Evolutionary conservation across 2,113 vertebrate genomes (phyloP).

Genomic region (Amphiprion percula): DNA sequence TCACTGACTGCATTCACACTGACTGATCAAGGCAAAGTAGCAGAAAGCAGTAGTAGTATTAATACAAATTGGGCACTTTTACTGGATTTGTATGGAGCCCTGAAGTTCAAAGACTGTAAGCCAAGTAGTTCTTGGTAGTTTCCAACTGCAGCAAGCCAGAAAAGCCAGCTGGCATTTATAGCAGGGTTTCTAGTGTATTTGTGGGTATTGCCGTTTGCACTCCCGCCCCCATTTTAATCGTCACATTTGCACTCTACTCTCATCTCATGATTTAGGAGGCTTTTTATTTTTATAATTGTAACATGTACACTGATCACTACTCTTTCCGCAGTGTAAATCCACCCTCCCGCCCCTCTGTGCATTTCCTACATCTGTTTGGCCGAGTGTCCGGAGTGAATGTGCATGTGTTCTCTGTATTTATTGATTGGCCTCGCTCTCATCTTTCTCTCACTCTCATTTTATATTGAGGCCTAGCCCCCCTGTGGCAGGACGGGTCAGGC

Average conservation of each 20-base stretch:
- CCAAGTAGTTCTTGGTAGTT: slow-evolving; percentile 74
- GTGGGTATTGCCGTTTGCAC: slow-evolving; percentile 64
- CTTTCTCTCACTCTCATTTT: slow-evolving; percentile 78
- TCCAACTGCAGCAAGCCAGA: slow-evolving; percentile 65
- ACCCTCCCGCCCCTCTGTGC: background rate
- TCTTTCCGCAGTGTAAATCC: slow-evolving; percentile 64
- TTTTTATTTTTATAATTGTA: slow-evolving; percentile 82
- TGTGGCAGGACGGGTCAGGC: slow-evolving; percentile 38
- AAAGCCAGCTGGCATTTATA: slow-evolving; percentile 74
- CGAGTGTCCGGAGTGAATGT: slow-evolving; percentile 47
- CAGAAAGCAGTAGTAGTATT: background rate
- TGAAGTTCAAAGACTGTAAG: slow-evolving; percentile 45
- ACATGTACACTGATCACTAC: slow-evolving; percentile 59
- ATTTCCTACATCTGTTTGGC: slow-evolving; percentile 50
- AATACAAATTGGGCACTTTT: slow-evolving; percentile 3
- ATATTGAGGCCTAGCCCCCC: slow-evolving; percentile 60
- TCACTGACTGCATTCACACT: background rate
- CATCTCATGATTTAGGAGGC: slow-evolving; percentile 81
- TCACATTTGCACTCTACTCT: slow-evolving; percentile 79
- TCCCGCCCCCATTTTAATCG: slow-evolving; percentile 71
- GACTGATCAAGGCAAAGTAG: background rate
- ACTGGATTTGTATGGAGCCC: slow-evolving; percentile 28
- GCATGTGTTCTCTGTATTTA: slow-evolving; percentile 74
- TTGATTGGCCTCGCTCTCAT: slow-evolving; percentile 74
- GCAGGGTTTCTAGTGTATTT: slow-evolving; percentile 76